Base-by-base conservation (phyloP, 1,140 invertebrate genomes). In the Platyscapa corneri region DNA sequence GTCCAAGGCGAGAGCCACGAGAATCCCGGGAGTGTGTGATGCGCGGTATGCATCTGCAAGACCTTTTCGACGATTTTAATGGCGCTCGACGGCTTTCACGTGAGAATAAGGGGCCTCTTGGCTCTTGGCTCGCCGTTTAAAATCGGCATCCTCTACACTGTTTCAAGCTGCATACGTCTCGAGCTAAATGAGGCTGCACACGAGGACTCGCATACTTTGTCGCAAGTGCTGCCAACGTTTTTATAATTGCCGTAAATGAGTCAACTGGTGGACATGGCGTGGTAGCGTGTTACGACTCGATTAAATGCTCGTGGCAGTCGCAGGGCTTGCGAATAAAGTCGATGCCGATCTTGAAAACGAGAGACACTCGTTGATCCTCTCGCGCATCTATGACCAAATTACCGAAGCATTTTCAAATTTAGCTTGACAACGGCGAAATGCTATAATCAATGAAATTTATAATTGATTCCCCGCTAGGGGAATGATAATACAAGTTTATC, bases 51-150 rank as follows among this genome's bases (percentile, higher is more conserved):
- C 70, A 74, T 74, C 37, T 32, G 42, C n/a, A 76, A 53, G 14
- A 76, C 46, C 46, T 76, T 76, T 76, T 76, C 75, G 75, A 76
- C 42, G 37, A 76, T 34, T 53, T 76, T 76, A 76, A 76, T 76
- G 75, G 46, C 75, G 46, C 46, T 32, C 42, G 42, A 7, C 75
- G n/a, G 37, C 23, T 74, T 39, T 74, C 70, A 39, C 6, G 70
- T 42, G 14, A 39, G 27, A 37, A 39, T 74, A 74, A 42, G 30
- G 1, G 10, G 70, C 20, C 20, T 37, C 8, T 1, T 46, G 6
- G 6, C 12, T 12, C 42, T 12, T 12, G 42, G 42, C 5, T 46
- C 42, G 42, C 42, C 12, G 12, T 46, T 46, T 46, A 46, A 74
- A 42, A 74, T 74, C 27, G 23, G 27, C 30, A 70, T 70, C 14